These are phyloP conservation scores for Sebastiscus albofasciatus DNA, from an alignment of 2,797 vertebrate genomes.

Conservation along the genomic window DNA sequence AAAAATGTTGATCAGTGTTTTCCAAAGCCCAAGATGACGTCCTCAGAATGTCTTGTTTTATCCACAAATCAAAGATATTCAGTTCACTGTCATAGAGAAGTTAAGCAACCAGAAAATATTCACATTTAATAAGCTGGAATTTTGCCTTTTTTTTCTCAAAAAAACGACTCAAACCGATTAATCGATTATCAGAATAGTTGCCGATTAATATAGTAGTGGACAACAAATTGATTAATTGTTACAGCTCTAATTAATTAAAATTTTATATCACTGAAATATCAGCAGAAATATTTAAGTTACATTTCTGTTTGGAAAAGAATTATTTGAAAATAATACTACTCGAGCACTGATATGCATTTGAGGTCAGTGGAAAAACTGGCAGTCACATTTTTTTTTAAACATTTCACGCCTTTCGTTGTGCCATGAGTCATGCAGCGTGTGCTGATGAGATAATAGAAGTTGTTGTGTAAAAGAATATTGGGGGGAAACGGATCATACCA, in stretches of 20 bases:
- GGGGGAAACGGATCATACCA: background rate
- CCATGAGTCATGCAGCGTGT: conserved; percentile 25
- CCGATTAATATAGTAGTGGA: too few relatives aligned
- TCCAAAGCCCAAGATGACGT: too few relatives aligned
- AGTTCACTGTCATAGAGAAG: background rate
- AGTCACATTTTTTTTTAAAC: background rate
- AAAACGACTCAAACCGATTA: too few relatives aligned
- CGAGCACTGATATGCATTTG: background rate
- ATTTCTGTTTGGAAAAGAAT: background rate
- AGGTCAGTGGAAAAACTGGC: conserved; percentile 11
- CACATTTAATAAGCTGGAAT: too few relatives aligned
- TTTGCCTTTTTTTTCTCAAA: too few relatives aligned
- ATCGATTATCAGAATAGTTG: too few relatives aligned
- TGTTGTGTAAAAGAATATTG: conserved; percentile 22
- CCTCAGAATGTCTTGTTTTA: too few relatives aligned
- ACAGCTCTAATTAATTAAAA: too few relatives aligned
- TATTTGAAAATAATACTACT: background rate
- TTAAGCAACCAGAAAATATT: too few relatives aligned
- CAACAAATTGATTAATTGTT: too few relatives aligned
- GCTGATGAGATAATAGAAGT: conserved; percentile 23
- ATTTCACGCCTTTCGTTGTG: conserved; percentile 10
- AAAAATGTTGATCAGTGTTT: too few relatives aligned
- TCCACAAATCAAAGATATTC: background rate
- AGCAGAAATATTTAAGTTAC: background rate
- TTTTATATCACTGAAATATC: background rate